A percentile compares a stretch with the other conserved stretches of the same genome.
phyloP scores from a whole-genome alignment of 2,888 invertebrate species.

The Eupithecia inturbata region DNA sequence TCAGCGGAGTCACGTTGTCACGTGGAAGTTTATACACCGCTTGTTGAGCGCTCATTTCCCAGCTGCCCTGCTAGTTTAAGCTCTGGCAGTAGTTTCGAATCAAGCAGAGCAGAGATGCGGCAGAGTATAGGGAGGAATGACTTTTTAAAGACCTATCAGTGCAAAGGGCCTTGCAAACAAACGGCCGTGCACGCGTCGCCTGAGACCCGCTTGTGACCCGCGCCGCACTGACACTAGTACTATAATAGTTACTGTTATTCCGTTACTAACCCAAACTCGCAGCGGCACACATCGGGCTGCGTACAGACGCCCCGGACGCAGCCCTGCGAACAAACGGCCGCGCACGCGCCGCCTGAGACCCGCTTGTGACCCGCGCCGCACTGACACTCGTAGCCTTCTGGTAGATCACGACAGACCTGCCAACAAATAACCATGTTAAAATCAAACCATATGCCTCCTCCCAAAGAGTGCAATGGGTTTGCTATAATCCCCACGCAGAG shows the following conservation, averaged over 20 bases:
- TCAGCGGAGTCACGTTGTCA: no score
- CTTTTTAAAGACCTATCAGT: no score
- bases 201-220: conserved; percentile 82
- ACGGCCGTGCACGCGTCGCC: conserved; percentile 89
- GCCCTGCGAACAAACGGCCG: conserved; percentile 92
- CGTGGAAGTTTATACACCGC: no score
- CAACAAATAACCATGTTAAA: background rate
- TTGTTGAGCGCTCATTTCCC: no score
- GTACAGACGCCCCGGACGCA: conserved; percentile 94
- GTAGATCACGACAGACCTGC: conserved; percentile 91
- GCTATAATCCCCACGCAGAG: no score
- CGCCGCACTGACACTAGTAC: conserved; percentile 94
- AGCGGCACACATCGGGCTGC: conserved; percentile 92
- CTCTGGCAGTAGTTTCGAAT: no score
- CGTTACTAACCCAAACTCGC: conserved; percentile 91
- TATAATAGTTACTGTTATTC: background rate
- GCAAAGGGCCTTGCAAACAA: conserved; percentile 91
- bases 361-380: conserved; percentile 87
- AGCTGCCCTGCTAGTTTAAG: no score
- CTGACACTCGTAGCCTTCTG: conserved; percentile 92
- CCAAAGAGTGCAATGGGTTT: background rate
- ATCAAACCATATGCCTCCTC: background rate
- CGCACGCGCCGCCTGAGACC: conserved; percentile 87
- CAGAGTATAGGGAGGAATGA: no score
- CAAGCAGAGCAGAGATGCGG: no score